Evolutionary conservation across 2,797 vertebrate genomes (phyloP).

Genomic region (Sarcoramphus papa): DNA sequence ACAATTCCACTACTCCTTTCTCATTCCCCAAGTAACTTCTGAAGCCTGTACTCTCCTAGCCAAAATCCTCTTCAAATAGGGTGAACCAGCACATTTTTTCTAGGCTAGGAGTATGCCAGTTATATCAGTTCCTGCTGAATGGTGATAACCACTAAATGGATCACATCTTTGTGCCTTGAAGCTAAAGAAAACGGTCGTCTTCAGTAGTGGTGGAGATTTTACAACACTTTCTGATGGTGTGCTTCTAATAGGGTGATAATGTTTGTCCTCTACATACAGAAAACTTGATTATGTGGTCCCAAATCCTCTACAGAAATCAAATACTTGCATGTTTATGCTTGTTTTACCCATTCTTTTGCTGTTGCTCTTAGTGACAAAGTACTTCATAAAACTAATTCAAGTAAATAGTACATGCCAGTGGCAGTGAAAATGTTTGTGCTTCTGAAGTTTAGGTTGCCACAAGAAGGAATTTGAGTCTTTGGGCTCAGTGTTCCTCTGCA

Average conservation of each 20-base stretch:
- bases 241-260: neutral
- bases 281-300: neutral
- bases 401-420: neutral
- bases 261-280: neutral
- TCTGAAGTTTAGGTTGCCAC: neutral
- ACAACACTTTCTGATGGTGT: accelerated
- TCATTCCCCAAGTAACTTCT: neutral
- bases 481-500: neutral
- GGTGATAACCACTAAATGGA: neutral
- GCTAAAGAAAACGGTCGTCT: neutral
- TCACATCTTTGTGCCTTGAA: neutral
- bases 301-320: neutral
- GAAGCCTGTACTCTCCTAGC: neutral
- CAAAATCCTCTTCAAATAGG: neutral
- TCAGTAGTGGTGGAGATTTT: neutral
- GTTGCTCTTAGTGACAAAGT: neutral
- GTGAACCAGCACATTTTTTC: neutral
- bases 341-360: neutral
- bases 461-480: neutral
- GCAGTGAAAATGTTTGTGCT: neutral
- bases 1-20: neutral
- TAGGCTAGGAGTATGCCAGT: neutral
- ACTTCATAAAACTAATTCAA: neutral
- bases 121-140: neutral
- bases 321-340: neutral